These are phyloP conservation scores for Austrolebias charrua DNA, from an alignment of 2,797 vertebrate species.

Conservation along the genomic window DNA sequence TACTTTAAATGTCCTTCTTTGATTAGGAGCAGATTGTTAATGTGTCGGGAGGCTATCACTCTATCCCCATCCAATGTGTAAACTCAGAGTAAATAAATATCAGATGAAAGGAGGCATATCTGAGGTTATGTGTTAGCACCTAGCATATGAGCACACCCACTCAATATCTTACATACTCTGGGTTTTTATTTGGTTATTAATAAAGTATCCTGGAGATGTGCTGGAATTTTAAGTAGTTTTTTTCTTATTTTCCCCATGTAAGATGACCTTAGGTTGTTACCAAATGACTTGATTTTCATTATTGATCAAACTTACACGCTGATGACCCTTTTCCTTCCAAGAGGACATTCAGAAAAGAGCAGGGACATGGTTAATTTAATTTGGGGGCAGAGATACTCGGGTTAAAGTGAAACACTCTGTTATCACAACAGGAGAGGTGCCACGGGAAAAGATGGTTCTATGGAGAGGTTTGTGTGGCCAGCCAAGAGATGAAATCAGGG, in stretches of 20 bases:
- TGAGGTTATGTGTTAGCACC: conserved; percentile 44
- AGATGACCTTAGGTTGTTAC: conserved; percentile 51
- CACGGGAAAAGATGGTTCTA: conserved; percentile 62
- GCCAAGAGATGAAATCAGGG: conserved; percentile 77
- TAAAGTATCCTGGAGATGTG: conserved; percentile 26
- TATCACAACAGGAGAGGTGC: conserved; percentile 72
- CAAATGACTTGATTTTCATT: conserved; percentile 61
- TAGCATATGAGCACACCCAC: conserved; percentile 66
- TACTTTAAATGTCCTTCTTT: conserved; percentile 60
- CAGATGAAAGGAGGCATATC: conserved; percentile 59
- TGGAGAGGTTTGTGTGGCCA: conserved; percentile 63
- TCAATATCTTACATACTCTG: conserved; percentile 56
- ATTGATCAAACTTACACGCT: conserved; percentile 60
- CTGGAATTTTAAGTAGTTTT: conserved; percentile 14
- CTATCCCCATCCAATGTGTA: conserved; percentile 57
- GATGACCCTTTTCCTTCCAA: conserved; percentile 48
- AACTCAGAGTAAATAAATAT: conserved; percentile 63
- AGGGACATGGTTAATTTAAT: conserved; percentile 73
- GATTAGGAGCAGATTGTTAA: conserved; percentile 64
- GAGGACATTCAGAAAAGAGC: conserved; percentile 63
- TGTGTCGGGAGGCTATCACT: conserved; percentile 57
- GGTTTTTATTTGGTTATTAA: conserved; percentile 38
- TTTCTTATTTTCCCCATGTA: neutral
- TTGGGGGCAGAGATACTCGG: conserved; percentile 64
- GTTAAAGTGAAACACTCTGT: conserved; percentile 71